Evolutionary conservation across 2,797 vertebrate genomes (phyloP).

Genomic region (Spea hammondii): DNA sequence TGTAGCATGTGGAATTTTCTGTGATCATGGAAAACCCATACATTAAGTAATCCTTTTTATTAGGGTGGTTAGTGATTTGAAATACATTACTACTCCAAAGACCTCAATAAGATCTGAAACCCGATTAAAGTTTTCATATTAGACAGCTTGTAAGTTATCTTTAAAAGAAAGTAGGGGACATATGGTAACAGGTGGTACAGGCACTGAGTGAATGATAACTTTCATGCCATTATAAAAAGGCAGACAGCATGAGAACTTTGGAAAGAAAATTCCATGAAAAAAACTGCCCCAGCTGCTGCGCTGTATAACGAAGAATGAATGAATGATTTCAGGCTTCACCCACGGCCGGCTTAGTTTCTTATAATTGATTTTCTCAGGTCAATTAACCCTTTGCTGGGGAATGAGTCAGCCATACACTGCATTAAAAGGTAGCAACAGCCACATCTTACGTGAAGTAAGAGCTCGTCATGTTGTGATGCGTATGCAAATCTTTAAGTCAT

Average conservation of each 20-base stretch:
- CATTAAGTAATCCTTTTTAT: slow-evolving; percentile 12
- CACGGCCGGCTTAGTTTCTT: slow-evolving; percentile 28
- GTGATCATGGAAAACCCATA: neutral
- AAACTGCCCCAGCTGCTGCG: slow-evolving; percentile 26
- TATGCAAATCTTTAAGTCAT: too few species aligned
- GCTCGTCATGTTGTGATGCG: too few species aligned
- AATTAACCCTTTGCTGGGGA: neutral
- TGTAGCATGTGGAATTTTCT: neutral
- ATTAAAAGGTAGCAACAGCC: neutral
- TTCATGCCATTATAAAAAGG: slow-evolving; percentile 7
- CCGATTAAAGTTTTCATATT: neutral
- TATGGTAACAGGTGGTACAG: slow-evolving; percentile 23
- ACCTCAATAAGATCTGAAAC: neutral
- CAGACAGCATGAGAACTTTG: slow-evolving; percentile 28
- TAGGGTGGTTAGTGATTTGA: slow-evolving; percentile 5
- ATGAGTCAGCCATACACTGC: neutral
- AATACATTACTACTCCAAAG: neutral
- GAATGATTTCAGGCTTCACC: slow-evolving; percentile 47
- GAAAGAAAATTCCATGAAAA: slow-evolving; percentile 43
- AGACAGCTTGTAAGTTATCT: neutral
- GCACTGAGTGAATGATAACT: neutral
- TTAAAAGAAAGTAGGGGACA: slow-evolving; percentile 7
- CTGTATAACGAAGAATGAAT: slow-evolving; percentile 26
- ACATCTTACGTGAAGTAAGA: too few species aligned
- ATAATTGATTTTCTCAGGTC: slow-evolving; percentile 49